Conservation (phyloP, 2,113 vertebrate genomes). For the Perca schrenkii region DNA sequence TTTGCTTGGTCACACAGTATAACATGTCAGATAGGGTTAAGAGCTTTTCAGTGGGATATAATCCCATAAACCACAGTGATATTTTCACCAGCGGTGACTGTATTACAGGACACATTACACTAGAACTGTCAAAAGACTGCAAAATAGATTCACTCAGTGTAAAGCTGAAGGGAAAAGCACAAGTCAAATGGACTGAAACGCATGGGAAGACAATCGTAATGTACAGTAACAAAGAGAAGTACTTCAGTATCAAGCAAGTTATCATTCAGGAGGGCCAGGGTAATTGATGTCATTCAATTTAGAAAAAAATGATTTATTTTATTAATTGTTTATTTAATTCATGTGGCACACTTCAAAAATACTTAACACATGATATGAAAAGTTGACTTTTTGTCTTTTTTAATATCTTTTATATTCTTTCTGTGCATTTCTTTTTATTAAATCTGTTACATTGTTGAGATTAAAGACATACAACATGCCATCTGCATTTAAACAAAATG, state of each 20-base stretch:
- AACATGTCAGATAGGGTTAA: conserved; percentile 62
- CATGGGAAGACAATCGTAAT: background rate
- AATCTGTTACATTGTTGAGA: too few species aligned
- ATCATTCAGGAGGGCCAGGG: conserved; percentile 50
- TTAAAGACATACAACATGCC: too few species aligned
- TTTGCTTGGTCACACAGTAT: background rate
- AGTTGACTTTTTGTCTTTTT: too few species aligned
- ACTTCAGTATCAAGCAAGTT: conserved; percentile 70
- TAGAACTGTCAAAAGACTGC: conserved; percentile 64
- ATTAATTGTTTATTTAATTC: background rate
- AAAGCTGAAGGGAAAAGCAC: conserved; percentile 78
- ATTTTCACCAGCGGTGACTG: conserved; percentile 70
- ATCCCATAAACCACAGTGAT: conserved; percentile 61
- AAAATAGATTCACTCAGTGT: conserved; percentile 63
- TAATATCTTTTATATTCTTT: too few species aligned
- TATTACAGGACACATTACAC: conserved; percentile 62
- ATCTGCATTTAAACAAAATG: background rate
- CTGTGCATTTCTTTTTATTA: too few species aligned
- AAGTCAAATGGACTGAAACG: conserved; percentile 65
- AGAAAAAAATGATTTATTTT: background rate
- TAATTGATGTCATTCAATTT: conserved; percentile 26
- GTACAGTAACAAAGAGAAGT: conserved; percentile 71
- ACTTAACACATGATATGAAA: too few species aligned
- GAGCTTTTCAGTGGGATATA: conserved; percentile 66
- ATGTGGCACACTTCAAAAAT: background rate